phyloP scores from a whole-genome alignment of 2,888 invertebrate species.

The Clistopyga incitator region DNA sequence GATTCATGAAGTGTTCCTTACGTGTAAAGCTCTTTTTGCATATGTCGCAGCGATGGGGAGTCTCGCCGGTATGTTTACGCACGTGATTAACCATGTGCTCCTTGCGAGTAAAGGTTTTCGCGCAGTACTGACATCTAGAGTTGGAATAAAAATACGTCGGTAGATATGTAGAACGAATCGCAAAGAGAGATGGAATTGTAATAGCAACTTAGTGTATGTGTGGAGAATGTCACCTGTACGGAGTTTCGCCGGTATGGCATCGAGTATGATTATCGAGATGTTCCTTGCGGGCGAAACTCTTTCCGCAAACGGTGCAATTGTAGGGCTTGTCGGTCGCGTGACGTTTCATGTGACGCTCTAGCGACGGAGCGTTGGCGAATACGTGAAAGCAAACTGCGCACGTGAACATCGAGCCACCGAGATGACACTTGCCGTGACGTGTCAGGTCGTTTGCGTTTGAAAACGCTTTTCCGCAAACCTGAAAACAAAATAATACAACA shows the following conservation, averaged over 20 bases:
- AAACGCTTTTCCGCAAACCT: constrained; percentile 94
- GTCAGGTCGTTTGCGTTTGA: constrained; percentile 92
- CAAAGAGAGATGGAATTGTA: background rate
- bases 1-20: constrained; percentile 92
- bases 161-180: background rate
- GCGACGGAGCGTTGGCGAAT: constrained; percentile 88
- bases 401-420: constrained; percentile 91
- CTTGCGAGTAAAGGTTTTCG: constrained; percentile 91
- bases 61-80: constrained; percentile 91
- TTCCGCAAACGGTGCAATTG: constrained; percentile 93
- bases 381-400: constrained; percentile 91
- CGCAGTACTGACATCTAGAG: constrained; percentile 89
- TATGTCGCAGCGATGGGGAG: constrained; percentile 91
- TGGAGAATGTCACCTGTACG: constrained; percentile 87
- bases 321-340: constrained; percentile 94
- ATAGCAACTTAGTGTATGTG: background rate
- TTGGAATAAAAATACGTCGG: constrained; percentile 29
- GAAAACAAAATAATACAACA: too few species aligned
- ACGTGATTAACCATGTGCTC: constrained; percentile 93
- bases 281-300: constrained; percentile 94
- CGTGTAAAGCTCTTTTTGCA: constrained; percentile 92
- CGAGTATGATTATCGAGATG: constrained; percentile 94
- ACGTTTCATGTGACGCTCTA: constrained; percentile 92
- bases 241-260: constrained; percentile 93
- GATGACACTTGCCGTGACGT: constrained; percentile 93